Base-by-base conservation (phyloP, 1,140 invertebrate species). In the Odontomachus brunneus region DNA sequence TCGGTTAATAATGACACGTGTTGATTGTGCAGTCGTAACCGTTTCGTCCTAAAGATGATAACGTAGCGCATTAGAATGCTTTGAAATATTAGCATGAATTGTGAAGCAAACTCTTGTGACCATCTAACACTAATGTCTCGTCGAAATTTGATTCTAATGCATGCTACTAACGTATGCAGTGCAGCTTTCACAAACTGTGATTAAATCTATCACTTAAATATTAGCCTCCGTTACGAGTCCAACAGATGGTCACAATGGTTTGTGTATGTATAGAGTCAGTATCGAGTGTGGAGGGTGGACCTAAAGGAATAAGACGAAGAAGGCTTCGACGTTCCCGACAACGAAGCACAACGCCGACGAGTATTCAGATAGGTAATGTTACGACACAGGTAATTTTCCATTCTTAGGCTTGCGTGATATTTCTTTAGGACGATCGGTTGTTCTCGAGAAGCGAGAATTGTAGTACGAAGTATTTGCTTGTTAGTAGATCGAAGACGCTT, bases 201-300 rank as follows among this genome's bases (percentile, higher is more conserved):
- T 63, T 59, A 69, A 71, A 49, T 76, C 7, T 51, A 81, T 63
- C 67, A 62, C 63, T 84, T 55, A 83, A 53, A 44, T 62, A 24
- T 88, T 15, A 63, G 17, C 57, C 48, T 62, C 24, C 55, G 7
- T 67, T 72, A 62, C 63, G 14, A 86, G 15, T 82, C 65, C 55
- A 57, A 73, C 84, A 90, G 93, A 94, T 94, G 94, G 94, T 94
- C 94, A 94, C 94, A 94, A 93, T 91, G 84, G 92, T 94, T 93
- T 93, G 90, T 94, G 78, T 92, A 84, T 93, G 89, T 91, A 89
- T 95, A 95, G 95, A 95, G 69, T 95, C 95, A 78, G 93, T 95
- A 90, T 95, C 94, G 89, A 95, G 95, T 90, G 94, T 95, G 94
- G 96, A 95, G 91, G 95, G 94, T 89, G 94, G 93, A 90, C 90